Evolutionary conservation across 1,140 invertebrate species (phyloP), one percentile per base, ranked within the genome.

Genomic region (Pectinophora gossypiella): DNA sequence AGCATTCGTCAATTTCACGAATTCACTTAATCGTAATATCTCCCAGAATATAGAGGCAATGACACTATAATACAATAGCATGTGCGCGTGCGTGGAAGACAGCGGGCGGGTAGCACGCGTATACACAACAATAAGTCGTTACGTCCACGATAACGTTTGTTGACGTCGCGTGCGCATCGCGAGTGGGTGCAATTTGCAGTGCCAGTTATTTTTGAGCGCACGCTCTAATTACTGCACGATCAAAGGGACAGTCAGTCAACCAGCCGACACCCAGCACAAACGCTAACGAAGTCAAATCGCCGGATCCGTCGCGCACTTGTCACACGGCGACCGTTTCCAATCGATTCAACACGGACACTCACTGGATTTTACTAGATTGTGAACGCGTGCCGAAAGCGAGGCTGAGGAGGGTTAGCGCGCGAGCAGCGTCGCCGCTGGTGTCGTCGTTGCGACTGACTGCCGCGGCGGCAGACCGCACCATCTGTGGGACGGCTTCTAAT

Each of bases 391-490:
- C 48, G 53, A 50, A 49, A 56, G n/a, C n/a, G n/a, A n/a, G n/a
- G n/a, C n/a, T n/a, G 60, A 49, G 54, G 43, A 56, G 46, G 46
- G 52, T 51, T 20, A 40, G 60, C 65, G 61, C 66, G 56, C 64
- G 59, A 52, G 60, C 36, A 54, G 15, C 66, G 61, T 49, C 59
- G 56, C 48, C 62, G 70, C 68, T 63, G 59, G 68, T 80, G 72
- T 78, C 75, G 67, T 64, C 64, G 70, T 35, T 49, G 50, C 67
- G 71, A 83, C 79, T 83, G 76, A 72, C 72, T 54, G 61, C 61
- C 40, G 43, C 50, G 62, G 47, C 42, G 15, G 42, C 42, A 19
- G 9, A n/a, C 42, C 19, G 35, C 4, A 23, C 16, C 20, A 15
- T 13, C 43, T 16, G 22, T 32, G 19, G 19, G 63, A 57, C 56